phyloP scores from a whole-genome alignment of 2,888 invertebrate species.

The Conomelus anceps region DNA sequence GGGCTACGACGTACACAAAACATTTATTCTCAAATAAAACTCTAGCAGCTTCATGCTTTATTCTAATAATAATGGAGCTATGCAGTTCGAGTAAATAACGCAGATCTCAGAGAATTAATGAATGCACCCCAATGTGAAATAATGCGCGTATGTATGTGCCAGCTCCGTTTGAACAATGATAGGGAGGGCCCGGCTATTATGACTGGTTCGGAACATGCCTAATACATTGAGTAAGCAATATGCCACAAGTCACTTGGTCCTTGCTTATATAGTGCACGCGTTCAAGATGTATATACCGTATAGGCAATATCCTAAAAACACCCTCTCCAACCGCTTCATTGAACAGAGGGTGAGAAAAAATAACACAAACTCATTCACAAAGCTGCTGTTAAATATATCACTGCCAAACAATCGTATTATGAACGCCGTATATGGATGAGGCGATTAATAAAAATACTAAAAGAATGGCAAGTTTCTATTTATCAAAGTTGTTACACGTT shows the following conservation, averaged over 20 bases:
- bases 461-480: not conserved
- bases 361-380: not conserved
- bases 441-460: not conserved
- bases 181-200: not conserved
- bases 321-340: not conserved
- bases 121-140: not conserved
- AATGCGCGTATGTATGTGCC: not conserved
- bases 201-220: not conserved
- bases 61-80: not conserved
- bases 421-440: not conserved
- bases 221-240: conserved; percentile 5
- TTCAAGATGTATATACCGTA: not conserved
- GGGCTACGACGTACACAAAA: not conserved
- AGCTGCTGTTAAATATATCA: not conserved
- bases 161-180: not conserved
- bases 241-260: conserved; percentile 3
- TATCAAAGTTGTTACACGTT: not conserved
- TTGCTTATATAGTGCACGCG: not conserved
- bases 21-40: not conserved
- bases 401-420: not conserved
- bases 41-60: not conserved
- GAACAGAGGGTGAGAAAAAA: not conserved
- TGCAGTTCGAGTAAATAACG: not conserved
- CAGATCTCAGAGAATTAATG: not conserved
- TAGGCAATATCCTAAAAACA: not conserved